Percentiles rank a stretch among this genome's conserved stretches.
phyloP scores from a whole-genome alignment of 2,113 vertebrate genomes.

The Piprites chloris region DNA sequence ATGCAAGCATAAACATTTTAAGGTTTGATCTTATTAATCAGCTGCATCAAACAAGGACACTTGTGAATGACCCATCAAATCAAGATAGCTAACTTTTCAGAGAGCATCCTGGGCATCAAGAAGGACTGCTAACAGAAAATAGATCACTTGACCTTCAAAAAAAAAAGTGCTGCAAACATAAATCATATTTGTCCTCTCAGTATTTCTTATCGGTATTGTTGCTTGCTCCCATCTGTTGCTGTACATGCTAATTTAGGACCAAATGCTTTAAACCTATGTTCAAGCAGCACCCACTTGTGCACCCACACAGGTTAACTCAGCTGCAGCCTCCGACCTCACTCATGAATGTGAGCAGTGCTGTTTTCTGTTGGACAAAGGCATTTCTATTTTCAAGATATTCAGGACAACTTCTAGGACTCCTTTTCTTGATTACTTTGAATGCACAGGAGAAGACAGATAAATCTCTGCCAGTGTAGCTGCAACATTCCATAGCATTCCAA shows the following conservation, averaged over 20 bases:
- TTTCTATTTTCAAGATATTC: neutral
- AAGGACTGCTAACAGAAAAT: neutral
- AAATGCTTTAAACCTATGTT: neutral
- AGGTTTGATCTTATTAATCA: neutral
- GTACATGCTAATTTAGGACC: neutral
- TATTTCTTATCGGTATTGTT: neutral
- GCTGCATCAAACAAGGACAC: neutral
- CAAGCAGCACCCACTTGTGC: neutral
- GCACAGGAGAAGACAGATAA: neutral
- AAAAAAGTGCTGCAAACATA: neutral
- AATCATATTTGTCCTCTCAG: neutral
- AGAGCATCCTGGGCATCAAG: neutral
- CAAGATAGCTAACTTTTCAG: neutral
- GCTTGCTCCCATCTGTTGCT: neutral
- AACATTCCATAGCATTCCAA: neutral
- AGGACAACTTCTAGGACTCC: neutral
- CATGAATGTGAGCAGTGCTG: neutral
- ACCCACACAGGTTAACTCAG: neutral
- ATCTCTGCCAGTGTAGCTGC: neutral
- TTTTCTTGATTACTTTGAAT: neutral
- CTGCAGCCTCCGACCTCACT: neutral
- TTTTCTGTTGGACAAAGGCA: neutral
- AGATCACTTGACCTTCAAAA: neutral
- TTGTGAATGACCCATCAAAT: neutral
- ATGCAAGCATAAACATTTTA: neutral